These are phyloP conservation scores for Hirudinaria manillensis DNA, from an alignment of 2,888 invertebrate genomes.

Conservation along the genomic window DNA sequence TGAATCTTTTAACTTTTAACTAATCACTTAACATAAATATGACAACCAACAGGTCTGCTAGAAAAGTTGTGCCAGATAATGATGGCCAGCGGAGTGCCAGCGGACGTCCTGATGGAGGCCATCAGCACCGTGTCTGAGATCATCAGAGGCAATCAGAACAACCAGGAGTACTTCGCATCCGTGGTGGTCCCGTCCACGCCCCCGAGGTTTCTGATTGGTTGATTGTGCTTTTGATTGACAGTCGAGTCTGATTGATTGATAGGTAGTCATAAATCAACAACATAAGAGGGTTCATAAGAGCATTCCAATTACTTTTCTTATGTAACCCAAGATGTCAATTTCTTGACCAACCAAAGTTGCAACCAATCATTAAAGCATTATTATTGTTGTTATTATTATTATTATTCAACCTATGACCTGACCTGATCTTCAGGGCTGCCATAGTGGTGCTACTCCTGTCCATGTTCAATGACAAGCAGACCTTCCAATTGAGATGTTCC, in stretches of 20 bases:
- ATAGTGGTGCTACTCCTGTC: conserved; percentile 91
- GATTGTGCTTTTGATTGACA: neutral
- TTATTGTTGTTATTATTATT: too few species aligned
- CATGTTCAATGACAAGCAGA: conserved; percentile 94
- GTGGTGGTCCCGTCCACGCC: conserved; percentile 88
- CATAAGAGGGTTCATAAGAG: too few species aligned
- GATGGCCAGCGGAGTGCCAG: conserved; percentile 92
- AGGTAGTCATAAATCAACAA: too few species aligned
- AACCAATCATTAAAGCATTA: too few species aligned
- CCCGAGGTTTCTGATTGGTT: conserved; percentile 61
- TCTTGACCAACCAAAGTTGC: too few species aligned
- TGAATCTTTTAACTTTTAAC: too few species aligned
- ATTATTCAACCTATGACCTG: too few species aligned
- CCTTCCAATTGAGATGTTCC: conserved; percentile 79
- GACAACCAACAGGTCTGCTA: conserved; percentile 59
- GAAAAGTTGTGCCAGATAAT: conserved; percentile 78
- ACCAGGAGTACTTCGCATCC: conserved; percentile 80
- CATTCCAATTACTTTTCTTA: too few species aligned
- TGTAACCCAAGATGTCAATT: too few species aligned
- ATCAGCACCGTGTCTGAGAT: conserved; percentile 91
- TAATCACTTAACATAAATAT: too few species aligned
- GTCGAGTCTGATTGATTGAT: too few species aligned
- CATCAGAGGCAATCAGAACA: conserved; percentile 78
- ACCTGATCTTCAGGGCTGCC: conserved; percentile 66
- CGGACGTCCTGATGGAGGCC: conserved; percentile 89